Evolutionary conservation across 2,113 vertebrate species (phyloP).

Genomic region (Solenodon paradoxus): DNA sequence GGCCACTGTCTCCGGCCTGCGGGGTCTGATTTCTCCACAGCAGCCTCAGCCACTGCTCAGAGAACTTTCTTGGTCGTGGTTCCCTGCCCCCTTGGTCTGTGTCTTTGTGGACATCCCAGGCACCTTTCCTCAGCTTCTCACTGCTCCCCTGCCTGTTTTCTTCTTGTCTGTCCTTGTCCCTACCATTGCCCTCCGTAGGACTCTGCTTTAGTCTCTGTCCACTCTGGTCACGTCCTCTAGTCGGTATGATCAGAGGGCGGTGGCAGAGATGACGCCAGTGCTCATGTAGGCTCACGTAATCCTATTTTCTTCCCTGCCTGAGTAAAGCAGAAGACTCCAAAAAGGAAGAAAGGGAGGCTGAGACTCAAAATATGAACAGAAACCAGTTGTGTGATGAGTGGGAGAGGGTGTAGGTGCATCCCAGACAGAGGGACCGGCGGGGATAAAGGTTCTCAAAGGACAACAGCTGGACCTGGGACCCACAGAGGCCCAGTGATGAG

Average conservation of each 20-base stretch:
- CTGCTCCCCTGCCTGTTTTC: background rate
- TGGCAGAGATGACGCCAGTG: no score
- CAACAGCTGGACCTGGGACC: background rate
- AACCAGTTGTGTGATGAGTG: background rate
- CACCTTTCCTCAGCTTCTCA: background rate
- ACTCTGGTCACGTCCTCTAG: background rate
- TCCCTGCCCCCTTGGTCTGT: background rate
- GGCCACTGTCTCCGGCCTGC: no score
- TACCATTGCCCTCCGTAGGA: background rate
- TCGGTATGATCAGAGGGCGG: background rate
- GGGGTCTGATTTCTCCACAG: background rate
- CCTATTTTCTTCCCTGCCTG: background rate
- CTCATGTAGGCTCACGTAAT: no score
- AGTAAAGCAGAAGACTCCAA: background rate
- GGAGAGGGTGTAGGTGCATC: no score
- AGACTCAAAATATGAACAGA: background rate
- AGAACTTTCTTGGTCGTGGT: background rate
- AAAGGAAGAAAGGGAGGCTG: background rate
- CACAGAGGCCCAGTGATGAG: background rate
- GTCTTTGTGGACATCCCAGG: background rate
- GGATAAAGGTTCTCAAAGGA: background rate
- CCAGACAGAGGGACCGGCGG: background rate
- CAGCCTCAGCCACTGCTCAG: background rate
- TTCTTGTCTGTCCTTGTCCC: background rate
- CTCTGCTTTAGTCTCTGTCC: background rate